phyloP scores from a whole-genome alignment of 2,888 invertebrate species.

The Eumacrocentrus americanus region DNA sequence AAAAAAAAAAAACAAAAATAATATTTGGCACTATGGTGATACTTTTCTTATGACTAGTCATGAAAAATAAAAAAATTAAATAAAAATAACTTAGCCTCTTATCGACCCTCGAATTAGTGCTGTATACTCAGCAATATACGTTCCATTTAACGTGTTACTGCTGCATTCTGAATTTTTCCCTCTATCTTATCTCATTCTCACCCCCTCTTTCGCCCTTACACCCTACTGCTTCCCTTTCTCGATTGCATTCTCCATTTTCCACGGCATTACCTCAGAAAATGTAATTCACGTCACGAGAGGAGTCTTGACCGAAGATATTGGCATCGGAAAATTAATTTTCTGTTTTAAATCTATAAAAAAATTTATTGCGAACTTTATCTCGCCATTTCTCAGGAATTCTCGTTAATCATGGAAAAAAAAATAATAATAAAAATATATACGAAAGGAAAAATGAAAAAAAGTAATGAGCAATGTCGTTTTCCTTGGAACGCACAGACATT shows the following conservation, averaged over 20 bases:
- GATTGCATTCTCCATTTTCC: neutral
- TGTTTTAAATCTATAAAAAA: neutral
- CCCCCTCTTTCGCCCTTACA: slow-evolving; percentile 19
- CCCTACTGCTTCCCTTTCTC: neutral
- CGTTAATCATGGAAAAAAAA: neutral
- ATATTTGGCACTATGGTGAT: no score
- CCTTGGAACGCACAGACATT: slow-evolving; percentile 39
- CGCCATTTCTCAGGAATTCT: neutral
- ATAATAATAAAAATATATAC: neutral
- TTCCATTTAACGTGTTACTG: slow-evolving; percentile 39
- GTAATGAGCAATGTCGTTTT: slow-evolving; percentile 43
- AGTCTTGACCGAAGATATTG: neutral
- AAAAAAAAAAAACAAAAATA: no score
- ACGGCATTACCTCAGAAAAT: neutral
- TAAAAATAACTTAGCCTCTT: no score
- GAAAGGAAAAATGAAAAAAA: slow-evolving; percentile 31
- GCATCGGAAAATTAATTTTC: neutral
- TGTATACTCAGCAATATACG: slow-evolving; percentile 42
- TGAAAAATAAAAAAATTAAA: slow-evolving; percentile 27
- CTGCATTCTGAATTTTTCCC: slow-evolving; percentile 18
- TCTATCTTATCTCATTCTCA: slow-evolving; percentile 12
- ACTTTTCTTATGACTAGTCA: no score
- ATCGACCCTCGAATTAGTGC: slow-evolving; percentile 47
- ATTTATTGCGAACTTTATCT: neutral
- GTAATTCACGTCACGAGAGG: neutral